Evolutionary conservation across 1,140 invertebrate genomes (phyloP).

Genomic region (Leptopilina clavipes): DNA sequence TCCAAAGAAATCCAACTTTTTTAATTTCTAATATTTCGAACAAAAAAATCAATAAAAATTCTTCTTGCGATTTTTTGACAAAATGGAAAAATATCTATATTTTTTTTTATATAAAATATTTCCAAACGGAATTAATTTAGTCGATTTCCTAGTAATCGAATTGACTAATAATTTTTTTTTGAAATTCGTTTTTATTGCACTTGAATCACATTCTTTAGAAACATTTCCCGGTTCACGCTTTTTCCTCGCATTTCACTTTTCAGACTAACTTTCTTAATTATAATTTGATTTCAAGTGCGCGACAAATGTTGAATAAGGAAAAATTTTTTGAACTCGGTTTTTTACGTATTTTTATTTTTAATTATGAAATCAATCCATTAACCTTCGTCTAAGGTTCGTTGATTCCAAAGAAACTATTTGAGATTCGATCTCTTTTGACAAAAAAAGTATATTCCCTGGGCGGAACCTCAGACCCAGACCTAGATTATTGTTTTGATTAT

Average conservation of each 20-base stretch:
- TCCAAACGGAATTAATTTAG: too few species aligned
- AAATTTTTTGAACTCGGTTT: too few species aligned
- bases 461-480: constrained; percentile 32
- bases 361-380: too few species aligned
- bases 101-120: too few species aligned
- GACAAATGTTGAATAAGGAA: background rate
- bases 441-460: background rate
- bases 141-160: too few species aligned
- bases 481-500: constrained; percentile 29
- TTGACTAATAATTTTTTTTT: background rate
- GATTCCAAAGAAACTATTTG: background rate
- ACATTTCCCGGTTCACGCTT: background rate
- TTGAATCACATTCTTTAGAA: background rate
- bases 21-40: background rate
- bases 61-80: too few species aligned
- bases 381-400: too few species aligned
- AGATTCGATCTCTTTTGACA: background rate
- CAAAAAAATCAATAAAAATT: too few species aligned
- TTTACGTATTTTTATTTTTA: too few species aligned
- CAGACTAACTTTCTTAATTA: background rate
- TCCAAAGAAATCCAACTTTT: background rate
- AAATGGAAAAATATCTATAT: too few species aligned
- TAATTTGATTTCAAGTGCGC: background rate
- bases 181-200: background rate
- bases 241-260: constrained; percentile 33